These are phyloP conservation scores for Colius striatus DNA, from an alignment of 2,113 vertebrate species.

Conservation along the genomic window DNA sequence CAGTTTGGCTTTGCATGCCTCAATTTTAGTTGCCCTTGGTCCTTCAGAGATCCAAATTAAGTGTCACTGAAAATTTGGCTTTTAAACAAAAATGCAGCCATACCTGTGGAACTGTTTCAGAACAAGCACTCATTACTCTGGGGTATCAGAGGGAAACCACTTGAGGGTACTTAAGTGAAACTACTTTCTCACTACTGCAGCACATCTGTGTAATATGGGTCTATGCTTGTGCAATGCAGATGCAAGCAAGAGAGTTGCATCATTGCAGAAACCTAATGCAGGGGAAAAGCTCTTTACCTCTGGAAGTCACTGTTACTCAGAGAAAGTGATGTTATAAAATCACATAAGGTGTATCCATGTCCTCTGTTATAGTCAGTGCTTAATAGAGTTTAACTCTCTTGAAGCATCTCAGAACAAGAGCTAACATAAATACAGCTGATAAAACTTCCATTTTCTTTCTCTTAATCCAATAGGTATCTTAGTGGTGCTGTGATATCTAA, in stretches of 20 bases:
- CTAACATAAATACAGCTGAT: background rate
- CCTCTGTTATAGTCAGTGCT: background rate
- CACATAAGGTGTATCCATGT: background rate
- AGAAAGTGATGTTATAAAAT: background rate
- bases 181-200: background rate
- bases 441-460: background rate
- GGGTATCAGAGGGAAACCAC: background rate
- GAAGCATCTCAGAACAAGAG: background rate
- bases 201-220: background rate
- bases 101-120: background rate
- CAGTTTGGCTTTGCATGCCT: background rate
- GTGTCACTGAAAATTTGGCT: background rate
- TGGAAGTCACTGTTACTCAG: background rate
- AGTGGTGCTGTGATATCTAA: rapidly evolving
- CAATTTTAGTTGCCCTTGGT: background rate
- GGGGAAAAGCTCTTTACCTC: background rate
- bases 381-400: background rate
- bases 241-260: background rate
- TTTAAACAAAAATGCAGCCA: background rate
- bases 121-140: background rate
- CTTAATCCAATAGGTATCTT: background rate
- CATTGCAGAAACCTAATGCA: background rate
- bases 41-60: background rate
- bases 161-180: background rate
- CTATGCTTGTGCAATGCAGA: background rate